These are phyloP conservation scores for Musca vetustissima DNA, from an alignment of 1,140 invertebrate genomes.

Conservation along the genomic window DNA sequence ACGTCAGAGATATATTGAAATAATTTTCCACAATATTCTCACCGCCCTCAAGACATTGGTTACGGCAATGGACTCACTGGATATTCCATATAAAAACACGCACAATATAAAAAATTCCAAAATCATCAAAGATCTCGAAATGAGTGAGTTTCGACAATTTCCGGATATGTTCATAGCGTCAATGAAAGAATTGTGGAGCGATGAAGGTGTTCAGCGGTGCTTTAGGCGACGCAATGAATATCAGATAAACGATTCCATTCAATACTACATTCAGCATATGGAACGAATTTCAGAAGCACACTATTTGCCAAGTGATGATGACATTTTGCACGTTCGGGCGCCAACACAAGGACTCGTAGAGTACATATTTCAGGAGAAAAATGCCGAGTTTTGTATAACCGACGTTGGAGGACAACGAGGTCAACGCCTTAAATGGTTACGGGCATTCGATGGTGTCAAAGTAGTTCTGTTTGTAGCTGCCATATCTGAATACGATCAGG, in stretches of 20 bases:
- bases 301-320: slow-evolving; percentile 94
- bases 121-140: slow-evolving; percentile 80
- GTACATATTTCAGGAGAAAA: slow-evolving; percentile 96
- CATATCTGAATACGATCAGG: slow-evolving; percentile 96
- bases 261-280: slow-evolving; percentile 74
- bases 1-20: slow-evolving; percentile 77
- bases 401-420: slow-evolving; percentile 97
- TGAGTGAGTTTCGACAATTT: slow-evolving; percentile 88
- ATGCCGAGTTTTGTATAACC: slow-evolving; percentile 98
- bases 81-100: slow-evolving; percentile 79
- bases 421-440: slow-evolving; percentile 98
- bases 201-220: slow-evolving; percentile 88
- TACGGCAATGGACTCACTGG: slow-evolving; percentile 87
- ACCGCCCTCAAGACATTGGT: slow-evolving; percentile 97
- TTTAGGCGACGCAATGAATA: slow-evolving; percentile 91
- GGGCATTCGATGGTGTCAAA: slow-evolving; percentile 98
- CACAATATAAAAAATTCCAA: slow-evolving; percentile 60
- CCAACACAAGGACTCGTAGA: slow-evolving; percentile 97
- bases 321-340: slow-evolving; percentile 95
- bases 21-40: slow-evolving; percentile 69
- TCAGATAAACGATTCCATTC: slow-evolving; percentile 91
- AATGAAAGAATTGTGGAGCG: slow-evolving; percentile 85
- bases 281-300: slow-evolving; percentile 86
- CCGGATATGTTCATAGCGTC: slow-evolving; percentile 85
- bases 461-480: slow-evolving; percentile 97